Percentiles rank a stretch among this genome's conserved stretches.
phyloP scores from a whole-genome alignment of 23 tunicate genomes.

The Ascidia mentula region DNA sequence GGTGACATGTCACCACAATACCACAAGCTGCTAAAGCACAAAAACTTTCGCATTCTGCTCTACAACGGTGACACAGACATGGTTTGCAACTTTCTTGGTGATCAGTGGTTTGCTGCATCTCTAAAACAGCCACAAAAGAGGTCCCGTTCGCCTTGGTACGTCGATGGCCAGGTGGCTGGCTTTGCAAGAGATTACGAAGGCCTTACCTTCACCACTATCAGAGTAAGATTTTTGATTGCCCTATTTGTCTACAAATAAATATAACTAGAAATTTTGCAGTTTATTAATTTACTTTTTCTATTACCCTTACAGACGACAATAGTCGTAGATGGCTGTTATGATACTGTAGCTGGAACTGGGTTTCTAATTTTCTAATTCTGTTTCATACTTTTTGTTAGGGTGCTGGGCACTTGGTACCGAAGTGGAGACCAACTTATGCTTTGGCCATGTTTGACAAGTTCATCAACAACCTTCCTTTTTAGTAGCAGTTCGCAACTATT shows the following conservation, averaged over 20 bases:
- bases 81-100: slow-evolving; percentile 86
- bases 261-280: too few species aligned
- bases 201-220: slow-evolving; percentile 72
- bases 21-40: slow-evolving; percentile 25
- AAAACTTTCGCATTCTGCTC: slow-evolving; percentile 38
- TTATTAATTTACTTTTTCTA: too few species aligned
- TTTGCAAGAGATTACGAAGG: slow-evolving; percentile 39
- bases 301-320: too few species aligned
- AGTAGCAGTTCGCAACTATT: not conserved
- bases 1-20: slow-evolving; percentile 45
- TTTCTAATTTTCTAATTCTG: too few species aligned
- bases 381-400: not conserved
- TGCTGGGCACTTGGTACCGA: slow-evolving; percentile 50
- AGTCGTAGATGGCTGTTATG: too few species aligned
- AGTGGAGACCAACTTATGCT: slow-evolving; percentile 32
- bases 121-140: slow-evolving; percentile 24
- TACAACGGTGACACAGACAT: slow-evolving; percentile 92
- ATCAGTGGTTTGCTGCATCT: slow-evolving; percentile 68
- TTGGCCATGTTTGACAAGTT: not conserved
- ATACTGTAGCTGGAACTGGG: too few species aligned
- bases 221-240: slow-evolving; percentile 77
- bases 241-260: too few species aligned
- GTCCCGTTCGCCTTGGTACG: slow-evolving; percentile 66
- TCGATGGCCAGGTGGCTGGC: slow-evolving; percentile 79
- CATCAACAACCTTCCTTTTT: not conserved